Evolutionary conservation across 2,113 vertebrate species (phyloP).

Genomic region (Carassius gibelio): DNA sequence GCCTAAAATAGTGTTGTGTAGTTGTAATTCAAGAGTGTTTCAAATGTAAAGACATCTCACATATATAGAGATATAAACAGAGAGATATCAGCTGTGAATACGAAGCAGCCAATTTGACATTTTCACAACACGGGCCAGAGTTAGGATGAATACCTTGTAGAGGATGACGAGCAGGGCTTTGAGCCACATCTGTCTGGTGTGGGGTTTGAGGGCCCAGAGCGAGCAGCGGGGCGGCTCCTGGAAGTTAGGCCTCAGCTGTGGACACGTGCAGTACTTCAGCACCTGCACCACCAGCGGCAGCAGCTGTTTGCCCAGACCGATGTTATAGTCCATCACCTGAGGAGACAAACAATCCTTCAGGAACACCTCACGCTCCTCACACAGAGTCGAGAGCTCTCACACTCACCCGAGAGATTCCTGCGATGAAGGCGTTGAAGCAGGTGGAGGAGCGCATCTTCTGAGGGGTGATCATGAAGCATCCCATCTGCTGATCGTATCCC

Average conservation of each 20-base stretch:
- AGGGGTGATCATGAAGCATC: conserved; percentile 98
- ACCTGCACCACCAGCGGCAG: conserved; percentile 97
- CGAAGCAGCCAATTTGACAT: too few species aligned
- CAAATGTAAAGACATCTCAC: neutral
- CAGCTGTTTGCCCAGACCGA: conserved; percentile 93
- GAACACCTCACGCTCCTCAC: neutral
- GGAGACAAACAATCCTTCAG: conserved; percentile 37
- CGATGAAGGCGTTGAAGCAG: conserved; percentile 98
- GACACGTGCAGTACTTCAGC: conserved; percentile 94
- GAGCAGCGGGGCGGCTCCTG: conserved; percentile 97
- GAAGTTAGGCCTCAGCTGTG: conserved; percentile 96
- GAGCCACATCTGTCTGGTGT: conserved; percentile 98
- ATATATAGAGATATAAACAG: neutral
- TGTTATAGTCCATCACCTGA: conserved; percentile 99
- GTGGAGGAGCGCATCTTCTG: conserved; percentile 98
- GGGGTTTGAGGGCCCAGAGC: conserved; percentile 92
- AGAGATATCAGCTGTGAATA: too few species aligned
- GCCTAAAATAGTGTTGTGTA: neutral
- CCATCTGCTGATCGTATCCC: conserved; percentile 95
- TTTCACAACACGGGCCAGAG: too few species aligned
- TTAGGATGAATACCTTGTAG: conserved; percentile 84
- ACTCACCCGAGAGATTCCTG: conserved; percentile 92
- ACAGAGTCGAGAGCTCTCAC: neutral
- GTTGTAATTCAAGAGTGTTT: neutral
- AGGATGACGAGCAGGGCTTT: conserved; percentile 95